Conservation (phyloP, 2,797 vertebrate species). For the Austrolebias charrua region DNA sequence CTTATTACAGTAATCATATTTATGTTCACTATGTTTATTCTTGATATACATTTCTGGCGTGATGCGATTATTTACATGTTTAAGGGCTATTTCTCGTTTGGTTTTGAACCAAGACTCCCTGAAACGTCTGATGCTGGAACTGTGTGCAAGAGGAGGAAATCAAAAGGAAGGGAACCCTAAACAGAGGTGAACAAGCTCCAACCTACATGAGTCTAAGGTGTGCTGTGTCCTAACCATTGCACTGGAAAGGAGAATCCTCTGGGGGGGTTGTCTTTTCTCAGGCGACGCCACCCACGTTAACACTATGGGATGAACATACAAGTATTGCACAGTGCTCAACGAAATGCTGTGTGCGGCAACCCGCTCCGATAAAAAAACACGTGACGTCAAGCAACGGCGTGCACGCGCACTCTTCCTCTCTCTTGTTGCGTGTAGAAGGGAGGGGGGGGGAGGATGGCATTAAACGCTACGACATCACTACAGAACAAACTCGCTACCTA, state of each 20-base stretch:
- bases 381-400: conserved; percentile 14
- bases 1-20: conserved; percentile 55
- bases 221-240: conserved; percentile 75
- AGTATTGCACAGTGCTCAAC: conserved; percentile 97
- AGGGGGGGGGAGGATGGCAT: conserved; percentile 91
- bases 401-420: conserved; percentile 60
- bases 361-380: conserved; percentile 50
- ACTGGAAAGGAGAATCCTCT: conserved; percentile 59
- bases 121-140: conserved; percentile 76
- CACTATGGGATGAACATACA: conserved; percentile 78
- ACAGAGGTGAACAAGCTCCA: conserved; percentile 62
- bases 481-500: conserved; percentile 93
- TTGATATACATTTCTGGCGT: conserved; percentile 73
- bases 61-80: conserved; percentile 78
- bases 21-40: conserved; percentile 62
- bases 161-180: conserved; percentile 59
- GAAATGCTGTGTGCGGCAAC: conserved; percentile 90
- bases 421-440: conserved; percentile 87
- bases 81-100: conserved; percentile 61
- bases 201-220: conserved; percentile 68
- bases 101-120: conserved; percentile 73
- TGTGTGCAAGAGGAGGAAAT: conserved; percentile 71
- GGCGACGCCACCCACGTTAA: conserved; percentile 63
- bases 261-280: conserved; percentile 34
- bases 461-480: conserved; percentile 92